Evolutionary conservation across 1,140 invertebrate species (phyloP), one percentile per base, ranked within the genome.

Genomic region (Apis dorsata): DNA sequence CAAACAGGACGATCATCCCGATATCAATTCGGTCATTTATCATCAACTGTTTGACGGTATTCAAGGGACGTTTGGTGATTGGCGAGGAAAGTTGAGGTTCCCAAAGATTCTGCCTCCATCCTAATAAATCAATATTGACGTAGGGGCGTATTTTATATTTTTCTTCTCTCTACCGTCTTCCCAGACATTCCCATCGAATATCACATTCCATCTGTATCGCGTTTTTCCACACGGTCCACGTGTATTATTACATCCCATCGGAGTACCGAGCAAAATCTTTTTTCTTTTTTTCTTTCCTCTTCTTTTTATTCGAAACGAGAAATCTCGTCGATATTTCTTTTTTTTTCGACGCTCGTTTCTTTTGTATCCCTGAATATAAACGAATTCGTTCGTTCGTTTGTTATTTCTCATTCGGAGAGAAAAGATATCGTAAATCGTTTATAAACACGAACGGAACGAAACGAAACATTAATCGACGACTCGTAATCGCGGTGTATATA

Each of bases 61-160:
- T 73, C 77, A 71, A n/a, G 24, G 69, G 51, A 9, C 53, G 63
- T 68, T 57, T 17, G 53, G 53, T 59, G 49, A 77, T 51, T 73
- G 53, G 19, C 34, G 60, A 51, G 34, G 28, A 66, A 83, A 79
- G 77, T 79, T 63, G 69, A 83, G 79, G 66, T 83, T 79, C 69
- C 34, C 77, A 53, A 65, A 79, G 53, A 76, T 62, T 76, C 60
- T n/a, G 13, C 44, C 65, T 63, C 51, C 11, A 0, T n/a, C 7
- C 53, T 79, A 79, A 83, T 83, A 83, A 83, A 83, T 83, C 82
- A 83, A 78, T 57, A 83, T 83, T 44, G 76, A 83, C 82, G 34
- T 34, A 73, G 57, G 24, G 69, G 59, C 53, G 69, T 79, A 44
- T 44, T 44, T 44, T 66, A 66, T 73, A 28, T 24, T 69, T 82